These are phyloP conservation scores for Alentia gelatinosa DNA, from an alignment of 2,888 invertebrate genomes.

Conservation along the genomic window DNA sequence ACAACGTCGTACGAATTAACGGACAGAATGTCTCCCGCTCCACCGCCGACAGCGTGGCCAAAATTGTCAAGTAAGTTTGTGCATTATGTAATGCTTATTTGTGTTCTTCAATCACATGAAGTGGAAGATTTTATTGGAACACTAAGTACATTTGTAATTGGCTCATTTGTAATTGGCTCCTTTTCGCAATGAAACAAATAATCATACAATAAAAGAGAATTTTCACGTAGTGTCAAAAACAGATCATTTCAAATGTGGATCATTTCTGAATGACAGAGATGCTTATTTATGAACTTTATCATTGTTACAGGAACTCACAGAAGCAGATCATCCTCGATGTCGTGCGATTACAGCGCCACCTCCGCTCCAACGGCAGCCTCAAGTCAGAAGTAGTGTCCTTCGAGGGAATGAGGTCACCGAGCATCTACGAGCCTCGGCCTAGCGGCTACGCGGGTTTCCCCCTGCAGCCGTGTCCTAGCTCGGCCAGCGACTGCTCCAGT, in stretches of 20 bases:
- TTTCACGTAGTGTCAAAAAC: too few species aligned
- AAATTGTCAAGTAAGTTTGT: conserved; percentile 68
- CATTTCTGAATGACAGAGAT: too few species aligned
- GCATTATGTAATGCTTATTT: neutral
- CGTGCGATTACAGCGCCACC: neutral
- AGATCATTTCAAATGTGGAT: too few species aligned
- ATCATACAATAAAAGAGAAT: too few species aligned
- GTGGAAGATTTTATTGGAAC: too few species aligned
- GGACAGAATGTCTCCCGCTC: conserved; percentile 79
- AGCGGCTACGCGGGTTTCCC: neutral
- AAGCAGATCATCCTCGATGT: conserved; percentile 56
- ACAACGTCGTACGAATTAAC: conserved; percentile 77
- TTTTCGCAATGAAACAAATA: too few species aligned
- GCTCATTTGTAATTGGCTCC: too few species aligned
- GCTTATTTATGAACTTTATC: neutral
- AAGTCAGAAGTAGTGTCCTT: neutral
- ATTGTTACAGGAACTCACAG: conserved; percentile 46
- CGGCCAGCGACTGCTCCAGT: neutral
- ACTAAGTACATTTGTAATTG: too few species aligned
- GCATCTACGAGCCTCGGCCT: neutral
- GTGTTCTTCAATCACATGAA: too few species aligned
- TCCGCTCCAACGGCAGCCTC: neutral
- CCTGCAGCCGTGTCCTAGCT: neutral
- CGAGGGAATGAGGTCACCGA: neutral
- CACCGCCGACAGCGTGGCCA: conserved; percentile 77